Conservation (phyloP, 1,140 invertebrate species). For the Melipona quadrifasciata region DNA sequence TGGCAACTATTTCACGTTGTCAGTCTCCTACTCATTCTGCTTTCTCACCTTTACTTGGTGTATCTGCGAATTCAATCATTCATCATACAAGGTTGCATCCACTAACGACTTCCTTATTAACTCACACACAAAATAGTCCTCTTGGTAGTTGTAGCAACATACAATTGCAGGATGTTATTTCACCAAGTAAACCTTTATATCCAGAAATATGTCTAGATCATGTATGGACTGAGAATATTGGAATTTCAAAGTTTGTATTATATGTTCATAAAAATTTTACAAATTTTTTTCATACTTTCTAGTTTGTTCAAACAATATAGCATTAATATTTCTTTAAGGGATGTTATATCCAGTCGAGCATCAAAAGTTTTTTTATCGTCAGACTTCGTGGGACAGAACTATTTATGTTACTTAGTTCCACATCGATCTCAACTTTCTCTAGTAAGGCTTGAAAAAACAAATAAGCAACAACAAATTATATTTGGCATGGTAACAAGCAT, state of each 20-base stretch:
- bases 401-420: conserved; percentile 90
- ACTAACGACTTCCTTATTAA: conserved; percentile 70
- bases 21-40: conserved; percentile 79
- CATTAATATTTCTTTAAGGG: conserved; percentile 71
- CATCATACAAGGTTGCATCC: conserved; percentile 75
- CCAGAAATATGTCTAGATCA: conserved; percentile 94
- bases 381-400: conserved; percentile 92
- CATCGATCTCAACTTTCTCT: conserved; percentile 86
- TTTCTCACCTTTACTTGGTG: conserved; percentile 72
- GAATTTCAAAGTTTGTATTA: conserved; percentile 80
- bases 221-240: conserved; percentile 91
- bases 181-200: conserved; percentile 87
- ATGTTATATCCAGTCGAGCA: conserved; percentile 82
- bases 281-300: conserved; percentile 22
- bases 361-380: conserved; percentile 90
- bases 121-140: conserved; percentile 68
- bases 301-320: conserved; percentile 17
- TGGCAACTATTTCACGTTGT: conserved; percentile 83
- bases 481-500: conserved; percentile 89
- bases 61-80: conserved; percentile 59
- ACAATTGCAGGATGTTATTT: conserved; percentile 68
- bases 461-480: conserved; percentile 84
- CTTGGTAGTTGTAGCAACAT: conserved; percentile 70
- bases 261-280: neutral
- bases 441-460: conserved; percentile 89